These are phyloP conservation scores for Python bivittatus DNA, from an alignment of 2,113 vertebrate species.

Conservation along the genomic window DNA sequence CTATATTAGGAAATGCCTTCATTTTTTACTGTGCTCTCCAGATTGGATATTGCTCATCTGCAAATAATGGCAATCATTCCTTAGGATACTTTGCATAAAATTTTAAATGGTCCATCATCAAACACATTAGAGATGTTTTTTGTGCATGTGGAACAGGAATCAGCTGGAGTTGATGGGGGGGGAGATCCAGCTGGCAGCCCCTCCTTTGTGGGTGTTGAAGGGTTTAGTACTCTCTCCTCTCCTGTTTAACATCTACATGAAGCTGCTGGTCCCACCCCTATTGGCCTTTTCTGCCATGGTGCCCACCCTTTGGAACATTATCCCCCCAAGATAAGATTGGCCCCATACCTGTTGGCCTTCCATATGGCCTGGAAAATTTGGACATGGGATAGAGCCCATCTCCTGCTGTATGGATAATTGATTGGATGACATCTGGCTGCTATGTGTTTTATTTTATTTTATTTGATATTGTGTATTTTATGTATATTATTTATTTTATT, in stretches of 20 bases:
- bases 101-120: neutral
- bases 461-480: neutral
- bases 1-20: neutral
- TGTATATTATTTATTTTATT: neutral
- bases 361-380: neutral
- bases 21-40: neutral
- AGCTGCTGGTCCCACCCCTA: neutral
- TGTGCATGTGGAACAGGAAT: neutral
- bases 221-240: too few relatives aligned
- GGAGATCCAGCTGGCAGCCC: neutral
- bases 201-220: too few relatives aligned
- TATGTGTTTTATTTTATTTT: neutral
- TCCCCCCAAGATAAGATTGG: neutral
- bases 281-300: neutral
- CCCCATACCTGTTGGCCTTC: neutral
- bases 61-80: neutral
- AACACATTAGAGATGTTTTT: neutral
- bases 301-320: neutral
- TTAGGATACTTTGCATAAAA: neutral
- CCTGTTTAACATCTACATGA: too few relatives aligned
- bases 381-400: neutral
- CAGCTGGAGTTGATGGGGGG: neutral
- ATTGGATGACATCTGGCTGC: neutral
- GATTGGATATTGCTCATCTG: neutral
- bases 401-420: too few relatives aligned